Evolutionary conservation across 2,888 invertebrate species (phyloP), one percentile per base, ranked within the genome.

Genomic region (Heliothis peltigera): DNA sequence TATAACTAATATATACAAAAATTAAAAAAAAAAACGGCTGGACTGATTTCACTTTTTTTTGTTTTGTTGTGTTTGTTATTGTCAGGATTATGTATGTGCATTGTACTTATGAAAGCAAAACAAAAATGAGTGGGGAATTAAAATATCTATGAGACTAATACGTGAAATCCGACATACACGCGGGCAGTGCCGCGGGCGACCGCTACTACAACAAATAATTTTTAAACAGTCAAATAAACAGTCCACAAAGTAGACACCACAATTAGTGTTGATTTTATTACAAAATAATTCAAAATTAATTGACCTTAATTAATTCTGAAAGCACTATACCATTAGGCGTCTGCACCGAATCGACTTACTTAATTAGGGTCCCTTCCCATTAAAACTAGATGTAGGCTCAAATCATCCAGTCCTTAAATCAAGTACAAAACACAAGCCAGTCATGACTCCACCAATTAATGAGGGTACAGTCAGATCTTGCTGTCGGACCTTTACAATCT

Each of bases 401-500:
- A 63, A 74, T 72, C 74, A 79, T 71, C 70, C 52, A 76, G 58
- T 71, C 77, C 68, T 72, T 80, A 84, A 83, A 87, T 85, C 84
- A 84, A 81, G 82, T 78, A 78, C 77, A 82, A 86, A 87, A 89
- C 86, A 88, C 87, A 85, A 84, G 80, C 80, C 80, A 85, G 85
- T 85, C 84, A 86, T 85, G 84, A 83, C 82, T 85, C 83, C 75
- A 75, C 85, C 90, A 90, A 91, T 91, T 92, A 93, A 91, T 92
- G 89, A 89, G 89, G 89, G 90, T 88, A 82, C 86, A 84, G 86
- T 85, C 84, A 87, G 84, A 87, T 86, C 86, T 87, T 86, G 84
- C 90, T 82, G 81, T 83, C 80, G 85, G 89, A 85, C 90, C 90
- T 87, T 89, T 86, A 89, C 90, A 91, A 91, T 91, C 92, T 92